Evolutionary conservation across 2,797 vertebrate genomes (phyloP), one percentile per base, ranked within the genome.

Genomic region (Chloroceryle inda): DNA sequence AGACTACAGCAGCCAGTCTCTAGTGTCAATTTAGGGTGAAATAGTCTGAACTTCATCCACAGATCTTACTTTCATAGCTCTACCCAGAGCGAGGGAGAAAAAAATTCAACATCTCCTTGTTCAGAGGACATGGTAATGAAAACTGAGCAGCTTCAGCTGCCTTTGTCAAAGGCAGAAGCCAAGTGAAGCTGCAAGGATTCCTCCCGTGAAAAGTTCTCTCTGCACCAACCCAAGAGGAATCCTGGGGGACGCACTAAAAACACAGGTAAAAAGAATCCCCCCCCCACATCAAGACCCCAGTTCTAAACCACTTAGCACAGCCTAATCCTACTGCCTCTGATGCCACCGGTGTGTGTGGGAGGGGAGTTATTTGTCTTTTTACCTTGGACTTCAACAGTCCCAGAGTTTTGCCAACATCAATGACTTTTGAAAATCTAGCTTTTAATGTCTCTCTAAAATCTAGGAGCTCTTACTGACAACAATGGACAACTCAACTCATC

Each of bases 41-140:
- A 72, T 0, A 67, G 11, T 53, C 64, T 61, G 73, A 88, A 84
- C 49, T 85, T 27, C 58, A 83, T 53, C 23, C 62, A 80, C 68
- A 67, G 33, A 86, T 61, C 49, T 58, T 31, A 90, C 88, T 90
- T 92, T 74, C 27, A 49, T 13, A 72, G 81, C 50, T 75, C 12
- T 58, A 27, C 11, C 14, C 80, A 78, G n/a, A 80, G 9, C 37
- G 53, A 92, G 73, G 40, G 23, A 78, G 44, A 64, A 81, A 61
- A 83, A 49, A 59, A 21, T 12, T 21, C 42, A 76, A 40, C 1
- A 2, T 33, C 37, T 77, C 79, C 58, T 78, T 84, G n/a, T 55
- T 73, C 38, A 81, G 67, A 69, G 59, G 20, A 88, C 68, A 88
- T 85, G 14, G 52, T 80, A 83, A 87, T 50, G 35, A 79, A 85